A percentile compares a stretch with the other conserved stretches of the same genome.
Conservation (phyloP, 2,113 vertebrate genomes). For the Aramus guarauna region DNA sequence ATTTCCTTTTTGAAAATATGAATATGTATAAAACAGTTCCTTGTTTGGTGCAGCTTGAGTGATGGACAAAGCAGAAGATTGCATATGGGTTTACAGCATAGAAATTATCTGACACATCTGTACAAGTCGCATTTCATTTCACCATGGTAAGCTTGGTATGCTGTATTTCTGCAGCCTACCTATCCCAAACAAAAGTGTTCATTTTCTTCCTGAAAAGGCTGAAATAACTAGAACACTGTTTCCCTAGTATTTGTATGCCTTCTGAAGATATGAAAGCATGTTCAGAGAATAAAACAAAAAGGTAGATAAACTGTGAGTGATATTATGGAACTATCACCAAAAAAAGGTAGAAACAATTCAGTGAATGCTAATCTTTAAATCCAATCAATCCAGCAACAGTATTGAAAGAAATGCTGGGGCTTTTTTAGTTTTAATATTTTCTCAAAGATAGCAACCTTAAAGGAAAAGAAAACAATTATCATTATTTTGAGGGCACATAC, state of each 20-base stretch:
- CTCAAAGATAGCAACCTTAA: background rate
- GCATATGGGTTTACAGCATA: background rate
- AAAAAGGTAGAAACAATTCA: background rate
- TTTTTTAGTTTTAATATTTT: background rate
- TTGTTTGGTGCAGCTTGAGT: background rate
- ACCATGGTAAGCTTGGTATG: background rate
- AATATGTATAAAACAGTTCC: background rate
- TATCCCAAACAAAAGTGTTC: background rate
- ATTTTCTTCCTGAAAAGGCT: background rate
- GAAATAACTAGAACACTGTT: background rate
- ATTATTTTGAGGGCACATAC: background rate
- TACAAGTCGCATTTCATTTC: background rate
- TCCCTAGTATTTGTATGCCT: background rate
- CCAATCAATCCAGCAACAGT: background rate
- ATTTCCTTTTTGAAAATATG: background rate
- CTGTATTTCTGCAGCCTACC: background rate
- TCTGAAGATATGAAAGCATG: background rate
- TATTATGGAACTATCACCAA: background rate
- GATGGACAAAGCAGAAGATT: background rate
- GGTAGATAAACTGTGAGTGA: background rate
- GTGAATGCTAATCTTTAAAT: constrained; percentile 5
- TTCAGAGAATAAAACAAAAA: constrained; percentile 17
- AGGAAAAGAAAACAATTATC: background rate
- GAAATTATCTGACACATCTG: background rate
- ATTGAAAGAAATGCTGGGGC: background rate